Conservation (phyloP, 2,797 vertebrate genomes). For the Fringilla coelebs region DNA sequence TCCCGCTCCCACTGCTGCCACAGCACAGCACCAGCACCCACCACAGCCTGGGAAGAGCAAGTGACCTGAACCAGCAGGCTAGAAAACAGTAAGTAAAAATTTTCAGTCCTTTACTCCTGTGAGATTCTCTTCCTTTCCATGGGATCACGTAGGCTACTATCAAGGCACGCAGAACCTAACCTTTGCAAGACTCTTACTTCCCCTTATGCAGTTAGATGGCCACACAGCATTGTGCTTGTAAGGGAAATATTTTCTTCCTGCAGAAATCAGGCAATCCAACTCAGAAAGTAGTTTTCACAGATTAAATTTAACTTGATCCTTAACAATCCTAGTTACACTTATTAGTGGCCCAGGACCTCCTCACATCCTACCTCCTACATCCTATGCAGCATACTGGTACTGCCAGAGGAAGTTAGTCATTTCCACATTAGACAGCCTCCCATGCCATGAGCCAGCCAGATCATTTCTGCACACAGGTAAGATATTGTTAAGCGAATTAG, state of each 20-base stretch:
- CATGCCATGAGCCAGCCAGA: not conserved
- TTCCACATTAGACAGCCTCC: slow-evolving; percentile 4
- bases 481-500: slow-evolving; percentile 25
- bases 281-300: not conserved
- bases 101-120: not conserved
- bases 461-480: slow-evolving; percentile 25
- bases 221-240: not conserved
- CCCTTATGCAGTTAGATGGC: not conserved
- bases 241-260: not conserved
- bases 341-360: not conserved
- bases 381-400: not conserved
- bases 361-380: not conserved
- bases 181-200: not conserved
- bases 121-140: not conserved
- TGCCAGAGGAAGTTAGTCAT: slow-evolving; percentile 46
- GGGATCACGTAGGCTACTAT: not conserved
- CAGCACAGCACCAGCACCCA: not conserved
- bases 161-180: not conserved
- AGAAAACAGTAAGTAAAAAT: not conserved
- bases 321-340: not conserved
- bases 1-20: not conserved
- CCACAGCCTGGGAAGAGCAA: not conserved
- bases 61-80: not conserved
- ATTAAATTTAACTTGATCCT: not conserved
- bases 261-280: not conserved